Conservation (phyloP, 2,113 vertebrate species). For the Arothron firmamentum region DNA sequence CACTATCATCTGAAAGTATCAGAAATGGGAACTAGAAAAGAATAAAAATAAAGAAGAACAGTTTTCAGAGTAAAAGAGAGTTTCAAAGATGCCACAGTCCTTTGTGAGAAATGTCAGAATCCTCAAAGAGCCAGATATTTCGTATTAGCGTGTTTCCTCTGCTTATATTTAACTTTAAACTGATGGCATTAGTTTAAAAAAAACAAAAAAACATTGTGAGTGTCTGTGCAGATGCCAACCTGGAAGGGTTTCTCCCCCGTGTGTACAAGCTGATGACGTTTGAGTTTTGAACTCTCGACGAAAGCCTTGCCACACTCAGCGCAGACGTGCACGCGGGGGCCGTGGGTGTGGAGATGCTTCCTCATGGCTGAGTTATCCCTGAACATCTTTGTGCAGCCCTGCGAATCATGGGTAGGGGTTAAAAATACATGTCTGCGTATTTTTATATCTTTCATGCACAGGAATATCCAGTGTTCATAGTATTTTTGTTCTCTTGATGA, state of each 20-base stretch:
- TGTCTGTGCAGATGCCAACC: slow-evolving; percentile 68
- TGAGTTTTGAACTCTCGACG: slow-evolving; percentile 97
- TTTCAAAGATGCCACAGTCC: too few species aligned
- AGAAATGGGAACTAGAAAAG: too few species aligned
- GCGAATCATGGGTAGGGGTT: not conserved
- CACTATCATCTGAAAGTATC: too few species aligned
- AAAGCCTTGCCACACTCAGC: slow-evolving; percentile 98
- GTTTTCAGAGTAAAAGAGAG: too few species aligned
- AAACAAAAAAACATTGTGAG: not conserved
- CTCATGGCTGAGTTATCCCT: slow-evolving; percentile 99
- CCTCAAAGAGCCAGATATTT: not conserved
- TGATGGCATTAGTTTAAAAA: not conserved
- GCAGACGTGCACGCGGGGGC: slow-evolving; percentile 93
- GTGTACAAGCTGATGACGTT: slow-evolving; percentile 96
- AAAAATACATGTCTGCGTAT: not conserved
- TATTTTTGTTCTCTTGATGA: slow-evolving; percentile 3
- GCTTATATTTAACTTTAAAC: slow-evolving; percentile 8
- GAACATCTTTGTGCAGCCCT: slow-evolving; percentile 99
- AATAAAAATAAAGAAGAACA: too few species aligned
- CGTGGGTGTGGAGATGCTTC: slow-evolving; percentile 97
- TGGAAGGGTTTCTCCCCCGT: slow-evolving; percentile 98
- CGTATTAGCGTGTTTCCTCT: slow-evolving; percentile 2
- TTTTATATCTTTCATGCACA: not conserved
- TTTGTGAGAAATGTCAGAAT: too few species aligned
- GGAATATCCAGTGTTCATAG: not conserved